Percentiles rank a stretch among this genome's conserved stretches.
phyloP scores from a whole-genome alignment of 2,888 invertebrate genomes.

The Tholera decimalis region DNA sequence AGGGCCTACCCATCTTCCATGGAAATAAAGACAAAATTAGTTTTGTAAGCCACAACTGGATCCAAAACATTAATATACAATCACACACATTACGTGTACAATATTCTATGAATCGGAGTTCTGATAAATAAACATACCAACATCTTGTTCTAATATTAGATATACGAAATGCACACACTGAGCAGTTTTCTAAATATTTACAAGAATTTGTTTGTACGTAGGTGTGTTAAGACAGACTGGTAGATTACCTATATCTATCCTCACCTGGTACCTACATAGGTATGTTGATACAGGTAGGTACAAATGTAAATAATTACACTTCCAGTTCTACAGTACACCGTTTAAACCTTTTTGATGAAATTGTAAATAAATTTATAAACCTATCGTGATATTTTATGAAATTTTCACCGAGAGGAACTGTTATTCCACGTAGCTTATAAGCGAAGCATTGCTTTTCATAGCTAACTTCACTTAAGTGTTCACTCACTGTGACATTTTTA shows the following conservation, averaged over 20 bases:
- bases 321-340: background rate
- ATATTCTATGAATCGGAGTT: conserved; percentile 33
- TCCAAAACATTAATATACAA: conserved; percentile 24
- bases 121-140: conserved; percentile 48
- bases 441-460: too few species aligned
- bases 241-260: too few species aligned
- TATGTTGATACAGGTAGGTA: background rate
- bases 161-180: conserved; percentile 51
- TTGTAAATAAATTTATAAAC: background rate
- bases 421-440: too few species aligned
- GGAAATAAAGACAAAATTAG: too few species aligned
- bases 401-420: too few species aligned
- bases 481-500: too few species aligned
- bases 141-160: conserved; percentile 41
- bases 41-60: conserved; percentile 2
- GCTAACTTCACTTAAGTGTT: too few species aligned
- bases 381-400: too few species aligned
- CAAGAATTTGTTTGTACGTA: conserved; percentile 55
- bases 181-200: conserved; percentile 77
- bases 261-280: too few species aligned
- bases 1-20: too few species aligned
- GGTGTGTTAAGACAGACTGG: background rate
- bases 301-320: conserved; percentile 13
- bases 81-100: conserved; percentile 27
- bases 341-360: background rate